Evolutionary conservation across 2,888 invertebrate genomes (phyloP).

Genomic region (Drosophila aldrichi): DNA sequence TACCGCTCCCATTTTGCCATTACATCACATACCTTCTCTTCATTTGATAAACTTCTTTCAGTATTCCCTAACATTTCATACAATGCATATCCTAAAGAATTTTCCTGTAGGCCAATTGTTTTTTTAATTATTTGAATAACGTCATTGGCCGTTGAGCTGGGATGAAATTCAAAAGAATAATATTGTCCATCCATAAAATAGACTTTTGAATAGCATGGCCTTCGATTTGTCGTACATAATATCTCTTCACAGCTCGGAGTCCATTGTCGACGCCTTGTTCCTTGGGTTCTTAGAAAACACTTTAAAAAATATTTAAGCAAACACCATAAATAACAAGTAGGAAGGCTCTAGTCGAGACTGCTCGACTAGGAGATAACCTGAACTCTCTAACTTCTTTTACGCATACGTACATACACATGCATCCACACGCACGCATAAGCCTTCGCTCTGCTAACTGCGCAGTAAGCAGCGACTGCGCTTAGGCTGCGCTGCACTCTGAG

Average conservation of each 20-base stretch:
- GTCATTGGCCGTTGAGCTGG: conserved; percentile 95
- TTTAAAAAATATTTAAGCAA: conserved; percentile 68
- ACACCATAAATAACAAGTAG: too few species aligned
- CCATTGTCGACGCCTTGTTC: conserved; percentile 92
- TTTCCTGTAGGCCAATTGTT: conserved; percentile 90
- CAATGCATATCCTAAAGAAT: conserved; percentile 91
- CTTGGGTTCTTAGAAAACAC: conserved; percentile 90
- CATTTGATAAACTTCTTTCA: conserved; percentile 93
- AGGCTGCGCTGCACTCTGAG: too few species aligned
- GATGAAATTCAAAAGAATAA: conserved; percentile 97
- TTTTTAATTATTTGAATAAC: conserved; percentile 94
- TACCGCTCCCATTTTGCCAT: conserved; percentile 98
- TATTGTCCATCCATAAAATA: conserved; percentile 96
- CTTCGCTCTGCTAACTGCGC: too few species aligned
- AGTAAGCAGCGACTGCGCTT: too few species aligned
- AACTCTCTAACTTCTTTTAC: too few species aligned
- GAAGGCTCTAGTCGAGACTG: too few species aligned
- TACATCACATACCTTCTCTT: conserved; percentile 96
- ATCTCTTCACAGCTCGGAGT: conserved; percentile 97
- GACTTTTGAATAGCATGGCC: conserved; percentile 96
- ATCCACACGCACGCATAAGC: too few species aligned
- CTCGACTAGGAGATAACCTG: too few species aligned
- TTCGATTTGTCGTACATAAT: conserved; percentile 94
- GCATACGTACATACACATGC: too few species aligned
- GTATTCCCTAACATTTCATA: conserved; percentile 96